Base-by-base conservation (phyloP, 92 coral and sea anemone species). In the Plumapathes pennacea region DNA sequence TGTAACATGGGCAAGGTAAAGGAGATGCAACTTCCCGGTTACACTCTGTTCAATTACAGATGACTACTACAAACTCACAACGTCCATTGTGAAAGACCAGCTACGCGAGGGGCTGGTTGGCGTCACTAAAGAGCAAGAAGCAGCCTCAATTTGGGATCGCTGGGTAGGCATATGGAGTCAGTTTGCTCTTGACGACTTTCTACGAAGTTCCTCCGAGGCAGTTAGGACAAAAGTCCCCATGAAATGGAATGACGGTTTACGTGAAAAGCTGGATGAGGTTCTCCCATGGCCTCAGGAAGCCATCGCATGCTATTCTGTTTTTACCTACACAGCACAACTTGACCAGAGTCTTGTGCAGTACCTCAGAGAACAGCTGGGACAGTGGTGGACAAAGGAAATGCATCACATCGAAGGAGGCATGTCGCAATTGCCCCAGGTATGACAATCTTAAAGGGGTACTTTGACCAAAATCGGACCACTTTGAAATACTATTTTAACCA, bases 331-430 rank as follows among this genome's bases (percentile, higher is more conserved):
- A 43, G 32, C 11, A 44, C 62, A 60, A 32, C 69, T 71, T 46
- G 78, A 71, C 50, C 40, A 37, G 29, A 46, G 69, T 32, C 57
- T 71, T 25, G 78, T 57, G 45, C 71, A 71, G 60, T 47, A 58
- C 38, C 77, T 70, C 38, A 67, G 77, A n/a, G 69, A 70, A 44
- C 59, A 57, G 30, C 78, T 71, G 50, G 78, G 78, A 60, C 54
- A 71, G 25, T 71, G 78, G 78, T 71, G 78, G 78, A 46, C 78
- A 60, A n/a, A 25, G 27, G 52, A 70, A 32, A 70, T 70, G 78
- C 70, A 70, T 45, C 32, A 46, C 57, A 54, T 69, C 65, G 46
- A 40, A 15, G 68, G 68, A 18, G 76, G 76, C 32, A 69, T 59
- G 78, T 62, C 44, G 53, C 10, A 41, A 32, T 46, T 69, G 19